phyloP scores from a whole-genome alignment of 1,140 invertebrate species.

The Bombus polaris region DNA sequence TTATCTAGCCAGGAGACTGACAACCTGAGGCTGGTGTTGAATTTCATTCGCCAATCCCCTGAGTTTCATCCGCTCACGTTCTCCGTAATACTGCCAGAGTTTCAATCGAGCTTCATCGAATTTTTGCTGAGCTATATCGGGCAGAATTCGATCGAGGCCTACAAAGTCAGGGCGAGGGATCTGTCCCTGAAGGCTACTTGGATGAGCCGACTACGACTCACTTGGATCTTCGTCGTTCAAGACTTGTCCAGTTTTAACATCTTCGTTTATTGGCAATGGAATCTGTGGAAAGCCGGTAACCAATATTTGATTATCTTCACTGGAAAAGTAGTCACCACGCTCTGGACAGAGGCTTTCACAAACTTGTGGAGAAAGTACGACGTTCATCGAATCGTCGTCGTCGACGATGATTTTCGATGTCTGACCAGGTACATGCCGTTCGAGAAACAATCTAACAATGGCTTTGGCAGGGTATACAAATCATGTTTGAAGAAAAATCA shows the following conservation, averaged over 20 bases:
- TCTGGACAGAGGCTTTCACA: slow-evolving; percentile 20
- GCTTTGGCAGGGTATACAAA: slow-evolving; percentile 53
- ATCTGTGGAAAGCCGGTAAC: slow-evolving; percentile 52
- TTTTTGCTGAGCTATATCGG: slow-evolving; percentile 21
- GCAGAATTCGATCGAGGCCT: slow-evolving; percentile 32
- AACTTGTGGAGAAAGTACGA: slow-evolving; percentile 57
- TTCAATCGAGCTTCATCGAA: slow-evolving; percentile 26
- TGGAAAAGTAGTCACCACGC: accelerated
- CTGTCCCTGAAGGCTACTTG: slow-evolving; percentile 3
- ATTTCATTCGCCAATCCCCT: slow-evolving; percentile 38
- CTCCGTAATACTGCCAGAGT: slow-evolving; percentile 45
- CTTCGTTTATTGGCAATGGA: slow-evolving; percentile 9
- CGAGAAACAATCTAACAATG: background rate
- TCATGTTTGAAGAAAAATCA: slow-evolving; percentile 6
- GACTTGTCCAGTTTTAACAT: slow-evolving; percentile 15
- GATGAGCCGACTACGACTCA: slow-evolving; percentile 32
- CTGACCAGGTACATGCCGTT: slow-evolving; percentile 64
- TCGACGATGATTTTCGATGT: slow-evolving; percentile 56
- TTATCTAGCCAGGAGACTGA: background rate
- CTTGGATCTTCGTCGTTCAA: slow-evolving; percentile 60
- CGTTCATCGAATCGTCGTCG: slow-evolving; percentile 56
- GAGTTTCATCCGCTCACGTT: slow-evolving; percentile 51
- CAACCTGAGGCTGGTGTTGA: slow-evolving; percentile 49
- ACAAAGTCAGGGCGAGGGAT: slow-evolving; percentile 36
- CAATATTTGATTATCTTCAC: slow-evolving; percentile 56